Evolutionary conservation across 1,140 invertebrate genomes (phyloP).

Genomic region (Leptopilina boulardi): DNA sequence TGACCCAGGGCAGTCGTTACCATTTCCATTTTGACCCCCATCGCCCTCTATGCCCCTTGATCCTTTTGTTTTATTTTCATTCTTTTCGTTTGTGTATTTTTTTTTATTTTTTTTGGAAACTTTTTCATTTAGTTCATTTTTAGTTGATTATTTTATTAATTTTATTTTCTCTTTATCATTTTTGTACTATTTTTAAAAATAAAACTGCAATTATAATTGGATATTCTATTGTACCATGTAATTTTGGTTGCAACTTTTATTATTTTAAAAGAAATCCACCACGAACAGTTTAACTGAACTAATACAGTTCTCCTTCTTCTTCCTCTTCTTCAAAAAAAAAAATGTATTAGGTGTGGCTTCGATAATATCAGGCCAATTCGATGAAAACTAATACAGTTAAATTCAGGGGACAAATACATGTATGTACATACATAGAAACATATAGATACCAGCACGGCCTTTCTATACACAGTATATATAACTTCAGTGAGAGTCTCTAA

Average conservation of each 20-base stretch:
- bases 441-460: not conserved
- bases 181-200: too few species aligned
- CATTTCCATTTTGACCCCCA: conserved; percentile 39
- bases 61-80: not conserved
- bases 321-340: too few species aligned
- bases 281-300: too few species aligned
- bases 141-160: not conserved
- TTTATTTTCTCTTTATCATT: too few species aligned
- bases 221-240: too few species aligned
- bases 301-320: too few species aligned
- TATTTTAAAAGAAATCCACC: too few species aligned
- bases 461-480: not conserved
- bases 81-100: conserved; percentile 35
- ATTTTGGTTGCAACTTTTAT: too few species aligned
- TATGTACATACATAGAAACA: too few species aligned
- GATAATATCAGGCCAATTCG: too few species aligned
- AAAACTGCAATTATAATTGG: too few species aligned
- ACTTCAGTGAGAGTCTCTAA: not conserved
- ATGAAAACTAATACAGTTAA: not conserved
- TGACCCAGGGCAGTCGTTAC: conserved; percentile 38
- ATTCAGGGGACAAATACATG: not conserved
- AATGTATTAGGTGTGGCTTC: too few species aligned
- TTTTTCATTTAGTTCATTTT: not conserved
- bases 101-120: not conserved
- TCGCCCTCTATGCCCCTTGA: not conserved